Conservation (phyloP, 2,888 invertebrate genomes). For the Hedya salicella region DNA sequence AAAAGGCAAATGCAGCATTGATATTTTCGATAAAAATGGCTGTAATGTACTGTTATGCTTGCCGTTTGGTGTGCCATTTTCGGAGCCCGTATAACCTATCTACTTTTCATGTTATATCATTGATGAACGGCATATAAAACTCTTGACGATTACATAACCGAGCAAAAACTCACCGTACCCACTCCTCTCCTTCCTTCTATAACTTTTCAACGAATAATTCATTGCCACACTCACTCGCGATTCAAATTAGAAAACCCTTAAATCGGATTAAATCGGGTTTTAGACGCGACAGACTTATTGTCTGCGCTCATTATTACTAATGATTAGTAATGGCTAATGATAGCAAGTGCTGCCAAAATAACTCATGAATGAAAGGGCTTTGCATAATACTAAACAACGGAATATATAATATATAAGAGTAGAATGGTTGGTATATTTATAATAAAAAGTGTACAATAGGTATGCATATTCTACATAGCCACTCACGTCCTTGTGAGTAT, state of each 20-base stretch:
- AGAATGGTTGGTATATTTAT: background rate
- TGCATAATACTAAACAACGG: background rate
- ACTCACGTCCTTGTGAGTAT: too few species aligned
- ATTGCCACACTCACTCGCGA: background rate
- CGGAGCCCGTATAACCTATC: too few species aligned
- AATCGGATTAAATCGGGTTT: conserved; percentile 13
- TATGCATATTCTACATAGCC: too few species aligned
- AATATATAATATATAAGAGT: too few species aligned
- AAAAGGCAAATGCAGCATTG: too few species aligned
- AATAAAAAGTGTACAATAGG: background rate
- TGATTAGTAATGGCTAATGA: conserved; percentile 1
- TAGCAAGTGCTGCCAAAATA: conserved; percentile 23
- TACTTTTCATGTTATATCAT: too few species aligned
- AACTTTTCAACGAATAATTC: conserved; percentile 2
- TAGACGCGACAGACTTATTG: conserved; percentile 16
- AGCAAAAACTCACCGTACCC: background rate
- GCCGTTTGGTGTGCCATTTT: too few species aligned
- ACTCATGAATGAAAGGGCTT: conserved; percentile 38
- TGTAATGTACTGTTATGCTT: too few species aligned
- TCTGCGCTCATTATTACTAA: conserved; percentile 30
- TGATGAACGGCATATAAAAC: background rate
- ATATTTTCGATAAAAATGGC: too few species aligned
- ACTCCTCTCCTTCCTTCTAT: conserved; percentile 6
- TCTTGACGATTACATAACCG: conserved; percentile 14
- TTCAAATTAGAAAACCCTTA: conserved; percentile 11